Base-by-base conservation (phyloP, 2,113 vertebrate species). In the Prionailurus bengalensis region DNA sequence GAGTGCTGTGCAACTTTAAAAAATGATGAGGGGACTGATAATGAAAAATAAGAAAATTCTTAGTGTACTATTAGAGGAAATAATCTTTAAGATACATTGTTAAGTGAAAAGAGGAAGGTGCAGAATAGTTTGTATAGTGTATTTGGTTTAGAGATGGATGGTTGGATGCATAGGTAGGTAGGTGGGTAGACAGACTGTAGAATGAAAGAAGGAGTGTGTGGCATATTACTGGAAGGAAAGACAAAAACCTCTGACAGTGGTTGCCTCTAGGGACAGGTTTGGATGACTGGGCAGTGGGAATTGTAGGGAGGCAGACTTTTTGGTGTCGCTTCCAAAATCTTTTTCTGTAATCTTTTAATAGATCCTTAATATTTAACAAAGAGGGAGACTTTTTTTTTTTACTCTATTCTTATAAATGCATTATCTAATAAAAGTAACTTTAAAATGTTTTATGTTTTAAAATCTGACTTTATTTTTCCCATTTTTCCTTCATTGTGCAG, bases 401-500 rank as follows among this genome's bases (percentile, higher is more conserved):
- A 86, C 25, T 39, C 80, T 73, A 6, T 89, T 91, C 6, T 61
- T 84, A 42, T 19, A 79, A 4, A 25, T 42, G 15, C 74, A n/a
- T 74, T 92, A 81, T 14, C 29, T 92, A 66, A 74, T 80, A 70
- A 68, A 85, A 94, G 61, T 94, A 84, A 83, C 33, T 53, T 29
- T 9, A 42, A 27, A 74, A 45, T 21, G 8, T 74, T 76, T 89
- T 53, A 17, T 45, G 4, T 31, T 84, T 91, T 95, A 48, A 74
- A 84, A 63, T 79, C 70, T 95, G 71, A 88, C 33, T 51, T 81
- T 86, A n/a, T 86, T 93, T 95, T 16, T 97, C 33, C 25, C 14
- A 31, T 86, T 87, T 95, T 96, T 94, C 89, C 51, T 93, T 65
- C 55, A 27, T 86, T 61, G 1, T 98, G 65, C 94, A 99, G 99